Evolutionary conservation across 2,113 vertebrate species (phyloP).

Genomic region (Ceyx cyanopectus): DNA sequence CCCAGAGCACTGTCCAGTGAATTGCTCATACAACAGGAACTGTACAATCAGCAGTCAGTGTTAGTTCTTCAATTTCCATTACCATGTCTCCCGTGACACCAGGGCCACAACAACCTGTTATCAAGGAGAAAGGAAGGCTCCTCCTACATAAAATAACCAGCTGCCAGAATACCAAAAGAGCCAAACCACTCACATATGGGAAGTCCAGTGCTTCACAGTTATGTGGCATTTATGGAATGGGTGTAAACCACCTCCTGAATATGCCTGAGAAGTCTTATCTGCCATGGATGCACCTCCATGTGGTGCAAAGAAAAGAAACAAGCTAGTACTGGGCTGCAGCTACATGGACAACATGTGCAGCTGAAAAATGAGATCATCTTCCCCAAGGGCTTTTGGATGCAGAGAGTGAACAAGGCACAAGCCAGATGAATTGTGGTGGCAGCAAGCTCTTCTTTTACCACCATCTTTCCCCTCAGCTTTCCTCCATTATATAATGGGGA

Average conservation of each 20-base stretch:
- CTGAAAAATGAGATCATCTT: background rate
- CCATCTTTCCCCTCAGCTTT: accelerated
- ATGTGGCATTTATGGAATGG: background rate
- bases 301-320: background rate
- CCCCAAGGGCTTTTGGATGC: background rate
- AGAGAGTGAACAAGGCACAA: background rate
- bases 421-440: background rate
- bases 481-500: background rate
- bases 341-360: background rate
- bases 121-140: background rate
- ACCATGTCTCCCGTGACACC: background rate
- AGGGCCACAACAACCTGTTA: background rate
- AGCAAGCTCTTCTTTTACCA: background rate
- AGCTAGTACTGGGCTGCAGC: background rate
- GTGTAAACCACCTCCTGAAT: background rate
- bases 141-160: background rate
- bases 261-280: background rate
- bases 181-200: accelerated
- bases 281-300: background rate
- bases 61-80: background rate
- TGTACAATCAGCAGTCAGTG: background rate
- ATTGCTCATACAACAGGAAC: background rate
- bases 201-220: background rate
- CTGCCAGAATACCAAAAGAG: background rate
- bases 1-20: background rate